Evolutionary conservation across 2,888 invertebrate genomes (phyloP), one percentile per base, ranked within the genome.

Genomic region (Melanostoma scalare): DNA sequence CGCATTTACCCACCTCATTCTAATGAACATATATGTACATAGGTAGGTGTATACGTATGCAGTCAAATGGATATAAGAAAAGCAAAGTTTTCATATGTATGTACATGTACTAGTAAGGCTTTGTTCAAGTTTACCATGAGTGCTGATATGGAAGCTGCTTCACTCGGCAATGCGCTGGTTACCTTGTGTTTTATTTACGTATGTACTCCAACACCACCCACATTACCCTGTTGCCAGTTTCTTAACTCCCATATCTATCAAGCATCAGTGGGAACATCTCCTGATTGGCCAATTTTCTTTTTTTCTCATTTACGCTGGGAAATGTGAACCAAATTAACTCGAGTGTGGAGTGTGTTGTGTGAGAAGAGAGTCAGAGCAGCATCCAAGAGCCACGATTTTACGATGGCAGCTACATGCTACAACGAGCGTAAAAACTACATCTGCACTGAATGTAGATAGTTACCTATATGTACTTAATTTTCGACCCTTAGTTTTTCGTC

Each of bases 381-480:
- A 67, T 8, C 33, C 67, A 52, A 4, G 30, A 50, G 8, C 42
- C 40, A 20, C 20, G 20, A 20, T 20, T 20, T 20, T 20, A 20
- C 20, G 20, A 20, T 20, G 20, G 20, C 20, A 20, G 20, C 20
- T 20, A 20, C 20, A 20, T 20, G 20, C 20, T 20, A 20, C 20
- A 20, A 20, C 20, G 20, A 20, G 20, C 20, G 20, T 20, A 20
- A 20, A 20, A 20, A 20, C 20, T 20, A 20, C 20, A 20, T 20
- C 20, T 20, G 20, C 20, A 20, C 20, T 20, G 20, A 20, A 20
- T 20, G 20, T 20, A 20, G 36, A 33, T 36, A 4, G 35, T 40
- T 78, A 67, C 55, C 55, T 68, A 68, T 79, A 48, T 79, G 50
- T 79, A 74, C 61, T 73, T 79, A 79, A 74, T 68, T 74, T 61